Evolutionary conservation across 2,797 vertebrate species (phyloP).

Genomic region (Chloroceryle inda): DNA sequence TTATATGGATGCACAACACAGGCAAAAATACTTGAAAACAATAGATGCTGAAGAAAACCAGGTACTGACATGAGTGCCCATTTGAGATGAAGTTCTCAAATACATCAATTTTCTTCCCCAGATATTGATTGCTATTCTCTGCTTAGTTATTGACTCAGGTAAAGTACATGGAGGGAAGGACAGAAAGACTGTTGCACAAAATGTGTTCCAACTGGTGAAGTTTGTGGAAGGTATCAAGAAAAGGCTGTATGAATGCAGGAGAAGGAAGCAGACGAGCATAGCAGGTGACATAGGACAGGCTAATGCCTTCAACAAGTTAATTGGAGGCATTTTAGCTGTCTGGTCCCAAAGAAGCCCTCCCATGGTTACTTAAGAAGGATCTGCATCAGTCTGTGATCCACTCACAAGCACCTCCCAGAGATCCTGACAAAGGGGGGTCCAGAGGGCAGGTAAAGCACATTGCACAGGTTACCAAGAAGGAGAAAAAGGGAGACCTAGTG

Average conservation of each 20-base stretch:
- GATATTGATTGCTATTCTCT: background rate
- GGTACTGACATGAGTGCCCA: background rate
- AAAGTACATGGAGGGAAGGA: background rate
- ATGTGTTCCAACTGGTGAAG: fast-evolving
- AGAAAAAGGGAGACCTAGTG: background rate
- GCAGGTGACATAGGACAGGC: background rate
- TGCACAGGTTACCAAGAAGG: background rate
- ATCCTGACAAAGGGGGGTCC: background rate
- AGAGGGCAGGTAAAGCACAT: background rate
- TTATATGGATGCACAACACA: background rate
- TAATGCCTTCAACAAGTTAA: background rate
- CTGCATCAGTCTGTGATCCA: background rate
- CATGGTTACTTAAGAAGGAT: fast-evolving
- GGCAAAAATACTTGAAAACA: background rate
- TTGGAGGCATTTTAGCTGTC: background rate
- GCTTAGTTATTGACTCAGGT: fast-evolving
- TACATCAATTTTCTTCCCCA: background rate
- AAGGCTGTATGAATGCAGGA: background rate
- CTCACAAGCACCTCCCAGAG: background rate
- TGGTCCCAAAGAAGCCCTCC: background rate
- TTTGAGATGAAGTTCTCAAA: background rate
- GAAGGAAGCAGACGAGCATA: background rate
- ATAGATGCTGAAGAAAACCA: background rate
- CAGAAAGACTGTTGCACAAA: background rate
- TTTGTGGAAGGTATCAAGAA: background rate